A percentile compares a stretch with the other conserved stretches of the same genome.
phyloP scores from a whole-genome alignment of 2,113 vertebrate species.

The Vulpes lagopus region DNA sequence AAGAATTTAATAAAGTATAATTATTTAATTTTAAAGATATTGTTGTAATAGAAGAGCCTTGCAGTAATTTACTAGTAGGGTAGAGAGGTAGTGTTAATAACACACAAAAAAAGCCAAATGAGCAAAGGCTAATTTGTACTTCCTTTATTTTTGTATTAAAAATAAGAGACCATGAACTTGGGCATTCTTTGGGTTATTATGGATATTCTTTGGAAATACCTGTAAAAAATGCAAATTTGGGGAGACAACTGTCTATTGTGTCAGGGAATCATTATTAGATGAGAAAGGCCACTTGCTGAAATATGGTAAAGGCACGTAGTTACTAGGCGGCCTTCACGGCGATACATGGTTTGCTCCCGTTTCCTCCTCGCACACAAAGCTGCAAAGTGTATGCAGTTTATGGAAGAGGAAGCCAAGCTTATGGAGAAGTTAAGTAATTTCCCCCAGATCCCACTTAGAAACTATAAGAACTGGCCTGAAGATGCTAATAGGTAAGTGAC shows the following conservation, averaged over 20 bases:
- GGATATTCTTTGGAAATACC: background rate
- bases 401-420: background rate
- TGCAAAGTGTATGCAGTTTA: background rate
- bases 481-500: accelerated
- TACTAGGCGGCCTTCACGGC: accelerated
- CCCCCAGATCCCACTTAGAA: accelerated
- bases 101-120: background rate
- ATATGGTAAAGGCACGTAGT: accelerated
- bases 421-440: too few species aligned
- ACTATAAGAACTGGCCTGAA: background rate
- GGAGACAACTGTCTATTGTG: accelerated
- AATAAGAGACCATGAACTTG: too few species aligned
- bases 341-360: accelerated
- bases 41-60: background rate
- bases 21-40: background rate
- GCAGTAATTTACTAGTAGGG: background rate
- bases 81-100: background rate
- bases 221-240: background rate
- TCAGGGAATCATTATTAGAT: accelerated
- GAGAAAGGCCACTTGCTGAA: too few species aligned
- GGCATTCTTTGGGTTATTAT: too few species aligned
- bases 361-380: too few species aligned
- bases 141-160: too few species aligned
- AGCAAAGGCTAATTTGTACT: background rate
- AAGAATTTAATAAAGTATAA: background rate